phyloP scores from a whole-genome alignment of 2,797 vertebrate genomes.

The Microctenopoma stevenorrisi region DNA sequence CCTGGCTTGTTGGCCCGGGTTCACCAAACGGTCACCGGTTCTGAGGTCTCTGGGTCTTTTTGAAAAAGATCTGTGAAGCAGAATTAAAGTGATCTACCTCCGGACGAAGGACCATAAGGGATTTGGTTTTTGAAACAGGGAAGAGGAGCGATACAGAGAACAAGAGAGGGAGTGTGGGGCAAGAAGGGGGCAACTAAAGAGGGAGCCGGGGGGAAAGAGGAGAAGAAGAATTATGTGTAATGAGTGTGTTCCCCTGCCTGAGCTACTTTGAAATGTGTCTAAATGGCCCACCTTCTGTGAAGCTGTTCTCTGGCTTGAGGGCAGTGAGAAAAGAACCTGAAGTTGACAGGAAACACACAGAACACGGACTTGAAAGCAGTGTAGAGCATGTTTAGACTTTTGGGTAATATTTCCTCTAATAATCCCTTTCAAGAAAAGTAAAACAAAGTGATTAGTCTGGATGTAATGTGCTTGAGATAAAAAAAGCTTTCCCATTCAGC shows the following conservation, averaged over 20 bases:
- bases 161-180: slow-evolving; percentile 31
- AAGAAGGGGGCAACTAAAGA: slow-evolving; percentile 23
- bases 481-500: slow-evolving; percentile 27
- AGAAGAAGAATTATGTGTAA: slow-evolving; percentile 77
- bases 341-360: slow-evolving; percentile 20
- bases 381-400: slow-evolving; percentile 15
- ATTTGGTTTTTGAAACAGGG: slow-evolving; percentile 61
- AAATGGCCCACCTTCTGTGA: slow-evolving; percentile 77
- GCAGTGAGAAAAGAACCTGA: slow-evolving; percentile 40
- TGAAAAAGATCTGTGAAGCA: slow-evolving; percentile 88
- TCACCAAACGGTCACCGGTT: slow-evolving; percentile 84
- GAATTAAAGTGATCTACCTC: slow-evolving; percentile 90
- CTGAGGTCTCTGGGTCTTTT: slow-evolving; percentile 83
- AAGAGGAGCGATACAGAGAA: slow-evolving; percentile 55
- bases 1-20: slow-evolving; percentile 74
- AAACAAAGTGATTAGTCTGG: slow-evolving; percentile 29
- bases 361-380: neutral
- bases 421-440: slow-evolving; percentile 16
- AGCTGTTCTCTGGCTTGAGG: slow-evolving; percentile 47
- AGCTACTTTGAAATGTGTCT: slow-evolving; percentile 84
- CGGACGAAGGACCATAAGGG: slow-evolving; percentile 67
- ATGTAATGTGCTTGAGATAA: slow-evolving; percentile 32
- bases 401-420: slow-evolving; percentile 14
- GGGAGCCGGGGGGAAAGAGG: slow-evolving; percentile 42
- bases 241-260: slow-evolving; percentile 75